Conservation (phyloP, 2,888 invertebrate genomes). For the Athetis lepigone region DNA sequence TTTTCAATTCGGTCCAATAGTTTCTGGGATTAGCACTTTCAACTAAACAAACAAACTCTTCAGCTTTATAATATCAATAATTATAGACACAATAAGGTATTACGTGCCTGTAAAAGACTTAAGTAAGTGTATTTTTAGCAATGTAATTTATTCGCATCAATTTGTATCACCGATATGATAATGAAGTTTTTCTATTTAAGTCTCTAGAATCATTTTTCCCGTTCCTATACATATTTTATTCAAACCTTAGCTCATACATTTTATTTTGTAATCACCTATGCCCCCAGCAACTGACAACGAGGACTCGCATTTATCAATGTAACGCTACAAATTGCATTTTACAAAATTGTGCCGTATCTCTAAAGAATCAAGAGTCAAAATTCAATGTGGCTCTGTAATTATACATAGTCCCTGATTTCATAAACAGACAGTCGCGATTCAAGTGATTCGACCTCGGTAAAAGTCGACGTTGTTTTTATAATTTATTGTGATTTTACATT, state of each 20-base stretch:
- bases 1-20: no score
- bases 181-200: not conserved
- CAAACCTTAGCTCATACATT: slow-evolving; percentile 17
- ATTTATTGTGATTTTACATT: slow-evolving; percentile 46
- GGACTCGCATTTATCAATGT: slow-evolving; percentile 53
- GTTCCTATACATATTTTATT: not conserved
- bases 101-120: no score
- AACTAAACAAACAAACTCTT: no score
- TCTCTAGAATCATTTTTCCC: not conserved
- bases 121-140: no score
- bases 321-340: slow-evolving; percentile 3
- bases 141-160: no score
- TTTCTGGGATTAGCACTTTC: no score
- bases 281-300: slow-evolving; percentile 37
- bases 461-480: slow-evolving; percentile 51
- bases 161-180: not conserved
- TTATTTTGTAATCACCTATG: slow-evolving; percentile 48
- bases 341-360: slow-evolving; percentile 19
- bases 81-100: no score
- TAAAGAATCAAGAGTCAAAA: slow-evolving; percentile 15
- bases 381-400: slow-evolving; percentile 39
- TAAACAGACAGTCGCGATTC: slow-evolving; percentile 52
- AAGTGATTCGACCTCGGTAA: slow-evolving; percentile 64
- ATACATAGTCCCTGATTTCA: slow-evolving; percentile 54
- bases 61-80: no score